These are phyloP conservation scores for Epistrophe grossulariae DNA, from an alignment of 2,888 invertebrate species.

Conservation along the genomic window DNA sequence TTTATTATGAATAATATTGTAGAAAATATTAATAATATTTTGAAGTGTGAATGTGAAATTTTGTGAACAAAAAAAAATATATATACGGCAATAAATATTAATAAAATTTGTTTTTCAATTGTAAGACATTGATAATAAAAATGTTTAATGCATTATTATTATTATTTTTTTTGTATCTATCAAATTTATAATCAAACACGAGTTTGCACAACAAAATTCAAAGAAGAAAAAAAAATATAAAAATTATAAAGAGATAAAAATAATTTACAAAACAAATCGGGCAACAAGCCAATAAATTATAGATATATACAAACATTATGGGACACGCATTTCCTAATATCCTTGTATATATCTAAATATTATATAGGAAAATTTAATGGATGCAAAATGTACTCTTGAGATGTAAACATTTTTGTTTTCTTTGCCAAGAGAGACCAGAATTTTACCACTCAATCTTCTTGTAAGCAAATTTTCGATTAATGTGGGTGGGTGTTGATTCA, in stretches of 20 bases:
- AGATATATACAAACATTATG: not conserved
- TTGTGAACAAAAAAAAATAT: slow-evolving; percentile 37
- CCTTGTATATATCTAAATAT: slow-evolving; percentile 41
- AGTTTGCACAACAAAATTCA: not conserved
- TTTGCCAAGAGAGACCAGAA: slow-evolving; percentile 52
- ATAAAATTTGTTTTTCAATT: slow-evolving; percentile 24
- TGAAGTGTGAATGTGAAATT: slow-evolving; percentile 53
- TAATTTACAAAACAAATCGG: slow-evolving; percentile 40
- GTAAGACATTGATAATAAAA: slow-evolving; percentile 6
- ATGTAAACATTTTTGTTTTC: slow-evolving; percentile 62
- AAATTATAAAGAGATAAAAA: slow-evolving; percentile 25
- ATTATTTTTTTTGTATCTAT: not conserved
- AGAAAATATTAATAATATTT: slow-evolving; percentile 38
- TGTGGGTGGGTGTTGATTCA: slow-evolving; percentile 37
- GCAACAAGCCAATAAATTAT: slow-evolving; percentile 54
- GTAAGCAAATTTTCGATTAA: slow-evolving; percentile 35
- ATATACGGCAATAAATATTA: slow-evolving; percentile 52
- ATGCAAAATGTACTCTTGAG: slow-evolving; percentile 52
- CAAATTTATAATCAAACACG: not conserved
- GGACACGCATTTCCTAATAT: slow-evolving; percentile 69
- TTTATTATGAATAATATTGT: slow-evolving; percentile 39
- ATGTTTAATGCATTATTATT: slow-evolving; percentile 8
- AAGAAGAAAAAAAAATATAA: not conserved
- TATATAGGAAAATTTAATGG: slow-evolving; percentile 20
- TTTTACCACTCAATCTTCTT: slow-evolving; percentile 59